phyloP scores from a whole-genome alignment of 1,140 invertebrate species.

The Penaeus chinensis region DNA sequence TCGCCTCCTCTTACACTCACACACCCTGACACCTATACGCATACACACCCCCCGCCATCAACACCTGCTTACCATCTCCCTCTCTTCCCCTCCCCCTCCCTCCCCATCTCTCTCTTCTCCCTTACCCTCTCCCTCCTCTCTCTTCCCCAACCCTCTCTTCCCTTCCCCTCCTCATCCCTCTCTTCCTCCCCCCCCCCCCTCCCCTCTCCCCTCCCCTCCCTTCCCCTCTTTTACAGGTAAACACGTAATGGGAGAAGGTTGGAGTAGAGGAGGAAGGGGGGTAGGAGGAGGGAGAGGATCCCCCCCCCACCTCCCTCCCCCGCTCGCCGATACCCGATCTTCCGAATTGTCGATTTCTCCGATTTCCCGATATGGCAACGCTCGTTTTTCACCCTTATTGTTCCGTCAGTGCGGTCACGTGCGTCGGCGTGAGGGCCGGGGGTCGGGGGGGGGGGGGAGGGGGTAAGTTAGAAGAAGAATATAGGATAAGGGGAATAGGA shows the following conservation, averaged over 20 bases:
- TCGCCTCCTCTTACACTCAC: background rate
- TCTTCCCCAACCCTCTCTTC: background rate
- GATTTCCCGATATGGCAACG: no score
- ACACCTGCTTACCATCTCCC: background rate
- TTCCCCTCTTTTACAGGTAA: background rate
- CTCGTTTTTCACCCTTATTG: no score
- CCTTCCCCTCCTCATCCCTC: no score
- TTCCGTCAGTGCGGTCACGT: no score
- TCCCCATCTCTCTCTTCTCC: background rate
- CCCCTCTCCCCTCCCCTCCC: background rate
- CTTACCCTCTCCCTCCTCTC: background rate
- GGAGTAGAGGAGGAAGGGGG: background rate
- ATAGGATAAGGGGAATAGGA: background rate
- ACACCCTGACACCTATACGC: constrained; percentile 23
- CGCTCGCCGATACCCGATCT: no score
- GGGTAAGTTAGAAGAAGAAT: background rate
- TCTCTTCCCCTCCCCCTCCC: background rate
- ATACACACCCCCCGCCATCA: constrained; percentile 6
- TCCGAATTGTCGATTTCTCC: no score
- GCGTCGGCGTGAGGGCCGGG: background rate
- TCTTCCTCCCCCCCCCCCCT: no score
- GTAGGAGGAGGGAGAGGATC: background rate
- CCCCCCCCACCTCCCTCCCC: no score
- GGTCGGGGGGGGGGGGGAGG: background rate
- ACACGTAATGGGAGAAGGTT: background rate